Percentiles rank a stretch among this genome's conserved stretches.
phyloP scores from a whole-genome alignment of 2,113 vertebrate genomes.

The Cyprichromis sp. region DNA sequence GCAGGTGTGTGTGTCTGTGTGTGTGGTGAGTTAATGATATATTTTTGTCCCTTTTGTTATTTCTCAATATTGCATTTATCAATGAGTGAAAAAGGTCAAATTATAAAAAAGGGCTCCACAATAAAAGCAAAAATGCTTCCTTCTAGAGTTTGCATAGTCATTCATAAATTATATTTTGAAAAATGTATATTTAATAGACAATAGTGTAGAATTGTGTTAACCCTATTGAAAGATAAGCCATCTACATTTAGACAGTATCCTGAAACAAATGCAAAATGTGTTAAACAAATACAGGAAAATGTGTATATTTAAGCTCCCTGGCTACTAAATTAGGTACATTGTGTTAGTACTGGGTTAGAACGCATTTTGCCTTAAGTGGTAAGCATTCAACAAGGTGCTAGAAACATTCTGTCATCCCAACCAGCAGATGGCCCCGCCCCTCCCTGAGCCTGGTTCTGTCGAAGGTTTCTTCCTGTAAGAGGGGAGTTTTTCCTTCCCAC shows the following conservation, averaged over 20 bases:
- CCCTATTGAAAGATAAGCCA: not conserved
- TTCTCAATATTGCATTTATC: not conserved
- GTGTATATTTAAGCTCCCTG: accelerated
- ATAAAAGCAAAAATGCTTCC: not conserved
- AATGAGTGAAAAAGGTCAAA: not conserved
- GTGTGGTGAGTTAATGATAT: not conserved
- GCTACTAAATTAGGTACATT: not conserved
- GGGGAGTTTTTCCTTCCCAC: not conserved
- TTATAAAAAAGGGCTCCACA: not conserved
- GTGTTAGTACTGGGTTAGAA: not conserved
- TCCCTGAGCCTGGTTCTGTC: accelerated
- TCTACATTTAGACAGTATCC: not conserved
- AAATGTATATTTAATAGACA: not conserved
- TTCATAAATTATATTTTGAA: not conserved
- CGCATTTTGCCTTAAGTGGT: not conserved
- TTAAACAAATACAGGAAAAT: not conserved
- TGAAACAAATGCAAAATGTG: not conserved
- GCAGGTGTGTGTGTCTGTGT: not conserved
- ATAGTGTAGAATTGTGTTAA: not conserved
- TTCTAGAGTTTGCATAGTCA: not conserved
- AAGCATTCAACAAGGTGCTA: not conserved
- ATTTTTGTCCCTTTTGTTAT: not conserved
- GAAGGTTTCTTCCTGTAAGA: accelerated
- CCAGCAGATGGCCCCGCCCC: accelerated
- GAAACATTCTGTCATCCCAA: not conserved